Conservation (phyloP, 2,113 vertebrate species). For the Monarcha castaneiventris region DNA sequence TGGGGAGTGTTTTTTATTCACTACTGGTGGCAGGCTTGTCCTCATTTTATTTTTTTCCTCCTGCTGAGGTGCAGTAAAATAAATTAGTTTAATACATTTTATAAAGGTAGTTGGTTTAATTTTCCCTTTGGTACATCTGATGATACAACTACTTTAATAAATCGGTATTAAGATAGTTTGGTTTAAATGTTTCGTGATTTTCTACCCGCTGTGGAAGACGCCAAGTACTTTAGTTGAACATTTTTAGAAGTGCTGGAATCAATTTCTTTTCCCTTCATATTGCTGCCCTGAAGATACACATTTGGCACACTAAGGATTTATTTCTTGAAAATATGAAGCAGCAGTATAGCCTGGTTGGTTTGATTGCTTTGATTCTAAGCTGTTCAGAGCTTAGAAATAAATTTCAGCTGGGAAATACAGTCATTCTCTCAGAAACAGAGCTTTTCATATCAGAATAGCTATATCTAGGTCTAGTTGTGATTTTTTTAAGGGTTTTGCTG, state of each 20-base stretch:
- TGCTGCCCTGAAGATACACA: constrained; percentile 2
- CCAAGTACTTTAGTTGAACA: constrained; percentile 24
- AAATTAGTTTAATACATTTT: constrained; percentile 69
- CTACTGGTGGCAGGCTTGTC: constrained; percentile 24
- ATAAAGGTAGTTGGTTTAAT: constrained; percentile 64
- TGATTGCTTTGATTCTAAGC: constrained; percentile 29
- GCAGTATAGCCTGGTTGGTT: background rate
- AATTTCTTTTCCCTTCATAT: background rate
- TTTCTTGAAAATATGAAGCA: constrained; percentile 9
- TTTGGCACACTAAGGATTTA: constrained; percentile 31
- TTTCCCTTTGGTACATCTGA: constrained; percentile 49
- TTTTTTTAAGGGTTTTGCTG: background rate
- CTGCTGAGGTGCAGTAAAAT: constrained; percentile 67
- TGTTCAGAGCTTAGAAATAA: constrained; percentile 16
- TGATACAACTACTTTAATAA: constrained; percentile 57
- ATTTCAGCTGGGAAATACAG: constrained; percentile 28
- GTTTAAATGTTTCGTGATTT: constrained; percentile 45
- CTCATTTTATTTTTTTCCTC: constrained; percentile 52
- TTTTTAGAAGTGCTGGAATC: constrained; percentile 5
- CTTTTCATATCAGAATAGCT: background rate
- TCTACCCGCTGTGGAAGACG: constrained; percentile 43
- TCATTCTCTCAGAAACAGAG: background rate
- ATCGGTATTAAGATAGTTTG: constrained; percentile 49
- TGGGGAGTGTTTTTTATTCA: constrained; percentile 45
- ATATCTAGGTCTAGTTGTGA: background rate